Evolutionary conservation across 2,797 vertebrate species (phyloP).

Genomic region (Bovichtus variegatus): DNA sequence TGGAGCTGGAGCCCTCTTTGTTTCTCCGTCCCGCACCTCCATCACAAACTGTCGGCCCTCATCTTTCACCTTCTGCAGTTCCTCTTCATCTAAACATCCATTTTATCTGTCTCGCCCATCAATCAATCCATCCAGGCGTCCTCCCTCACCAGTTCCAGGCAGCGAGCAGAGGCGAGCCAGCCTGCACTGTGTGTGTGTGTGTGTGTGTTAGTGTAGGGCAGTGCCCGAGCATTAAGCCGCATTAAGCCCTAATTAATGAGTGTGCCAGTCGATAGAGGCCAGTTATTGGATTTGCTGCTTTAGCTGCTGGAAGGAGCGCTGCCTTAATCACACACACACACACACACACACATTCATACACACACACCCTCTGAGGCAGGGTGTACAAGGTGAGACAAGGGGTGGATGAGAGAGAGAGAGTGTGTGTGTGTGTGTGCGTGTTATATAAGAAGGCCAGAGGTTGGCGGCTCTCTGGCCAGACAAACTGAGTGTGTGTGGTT

Average conservation of each 20-base stretch:
- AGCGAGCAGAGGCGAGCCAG: conserved; percentile 53
- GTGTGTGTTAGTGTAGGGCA: conserved; percentile 64
- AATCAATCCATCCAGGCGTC: conserved; percentile 35
- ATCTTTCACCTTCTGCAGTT: conserved; percentile 33
- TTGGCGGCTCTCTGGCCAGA: conserved; percentile 50
- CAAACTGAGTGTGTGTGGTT: conserved; percentile 35
- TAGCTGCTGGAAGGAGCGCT: conserved; percentile 87
- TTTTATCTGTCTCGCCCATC: conserved; percentile 43
- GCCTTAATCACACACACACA: conserved; percentile 80
- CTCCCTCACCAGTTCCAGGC: conserved; percentile 45
- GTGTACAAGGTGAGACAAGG: conserved; percentile 58
- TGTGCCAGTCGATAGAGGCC: conserved; percentile 89
- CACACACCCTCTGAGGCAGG: conserved; percentile 32
- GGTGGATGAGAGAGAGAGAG: conserved; percentile 64
- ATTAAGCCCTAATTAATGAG: conserved; percentile 97
- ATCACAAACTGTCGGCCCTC: conserved; percentile 34
- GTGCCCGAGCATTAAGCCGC: conserved; percentile 91
- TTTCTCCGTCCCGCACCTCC: conserved; percentile 9
- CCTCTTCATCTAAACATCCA: conserved; percentile 39
- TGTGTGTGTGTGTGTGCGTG: conserved; percentile 7
- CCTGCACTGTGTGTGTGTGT: conserved; percentile 34
- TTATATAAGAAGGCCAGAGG: conserved; percentile 69
- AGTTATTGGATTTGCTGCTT: conserved; percentile 93
- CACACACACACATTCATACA: conserved; percentile 50
- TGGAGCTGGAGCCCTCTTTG: conserved; percentile 26